These are phyloP conservation scores for Lycaena phlaeas DNA, from an alignment of 2,888 invertebrate species.

Conservation along the genomic window DNA sequence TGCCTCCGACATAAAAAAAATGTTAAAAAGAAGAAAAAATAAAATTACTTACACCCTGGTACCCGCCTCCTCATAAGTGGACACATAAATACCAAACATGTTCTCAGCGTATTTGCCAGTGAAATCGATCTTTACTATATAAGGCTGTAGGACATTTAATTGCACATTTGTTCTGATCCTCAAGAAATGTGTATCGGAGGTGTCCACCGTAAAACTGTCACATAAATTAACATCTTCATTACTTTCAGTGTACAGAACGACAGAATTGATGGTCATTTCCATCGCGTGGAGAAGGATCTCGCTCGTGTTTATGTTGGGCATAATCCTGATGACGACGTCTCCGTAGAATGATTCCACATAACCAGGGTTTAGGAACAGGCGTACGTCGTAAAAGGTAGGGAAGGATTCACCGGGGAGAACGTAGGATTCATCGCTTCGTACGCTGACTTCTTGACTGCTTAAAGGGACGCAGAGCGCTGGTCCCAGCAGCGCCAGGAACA, in stretches of 20 bases:
- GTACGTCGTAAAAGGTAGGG: slow-evolving; percentile 69
- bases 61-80: slow-evolving; percentile 51
- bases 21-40: too few species aligned
- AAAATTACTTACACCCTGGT: slow-evolving; percentile 42
- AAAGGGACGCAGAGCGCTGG: slow-evolving; percentile 32
- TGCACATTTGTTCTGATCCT: slow-evolving; percentile 45
- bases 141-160: slow-evolving; percentile 41
- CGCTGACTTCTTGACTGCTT: slow-evolving; percentile 16
- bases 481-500: slow-evolving; percentile 39
- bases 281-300: slow-evolving; percentile 60
- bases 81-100: slow-evolving; percentile 77
- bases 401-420: slow-evolving; percentile 64
- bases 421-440: slow-evolving; percentile 35
- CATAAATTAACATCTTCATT: slow-evolving; percentile 25
- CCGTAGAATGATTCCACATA: slow-evolving; percentile 53
- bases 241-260: slow-evolving; percentile 29
- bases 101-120: slow-evolving; percentile 69
- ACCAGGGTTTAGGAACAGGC: slow-evolving; percentile 56
- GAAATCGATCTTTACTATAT: slow-evolving; percentile 71
- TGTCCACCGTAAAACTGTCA: slow-evolving; percentile 23
- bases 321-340: slow-evolving; percentile 48
- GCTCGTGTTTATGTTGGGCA: slow-evolving; percentile 30
- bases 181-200: slow-evolving; percentile 59
- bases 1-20: too few species aligned
- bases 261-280: slow-evolving; percentile 38